Evolutionary conservation across 1,140 invertebrate genomes (phyloP).

Genomic region (Pectinophora gossypiella): DNA sequence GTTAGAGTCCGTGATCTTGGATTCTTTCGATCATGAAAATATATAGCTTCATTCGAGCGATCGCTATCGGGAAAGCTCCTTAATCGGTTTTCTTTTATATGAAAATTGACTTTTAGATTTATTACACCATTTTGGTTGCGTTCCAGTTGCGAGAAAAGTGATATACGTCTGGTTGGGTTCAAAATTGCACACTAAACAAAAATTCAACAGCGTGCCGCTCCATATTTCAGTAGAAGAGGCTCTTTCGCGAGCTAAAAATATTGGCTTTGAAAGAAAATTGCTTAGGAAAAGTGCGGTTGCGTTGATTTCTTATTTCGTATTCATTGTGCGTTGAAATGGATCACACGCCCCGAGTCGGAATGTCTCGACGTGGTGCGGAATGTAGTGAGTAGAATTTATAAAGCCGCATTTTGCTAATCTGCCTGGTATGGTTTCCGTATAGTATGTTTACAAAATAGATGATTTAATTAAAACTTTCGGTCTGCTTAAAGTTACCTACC

Average conservation of each 20-base stretch:
- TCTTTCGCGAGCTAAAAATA: constrained; percentile 47
- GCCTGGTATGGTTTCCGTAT: background rate
- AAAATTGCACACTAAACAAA: constrained; percentile 67
- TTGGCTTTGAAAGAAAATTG: constrained; percentile 66
- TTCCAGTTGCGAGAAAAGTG: constrained; percentile 54
- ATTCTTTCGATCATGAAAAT: constrained; percentile 72
- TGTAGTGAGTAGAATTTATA: constrained; percentile 16
- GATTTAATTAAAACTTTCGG: too few relatives aligned
- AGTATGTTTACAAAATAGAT: too few relatives aligned
- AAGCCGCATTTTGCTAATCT: background rate
- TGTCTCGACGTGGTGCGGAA: constrained; percentile 10
- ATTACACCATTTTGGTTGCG: constrained; percentile 66
- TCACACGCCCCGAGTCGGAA: constrained; percentile 34
- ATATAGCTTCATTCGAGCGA: constrained; percentile 71
- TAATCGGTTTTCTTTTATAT: constrained; percentile 75
- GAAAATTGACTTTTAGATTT: constrained; percentile 73
- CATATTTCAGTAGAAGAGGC: constrained; percentile 49
- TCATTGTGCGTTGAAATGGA: constrained; percentile 62
- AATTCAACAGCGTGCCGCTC: constrained; percentile 45
- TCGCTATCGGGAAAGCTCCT: constrained; percentile 70
- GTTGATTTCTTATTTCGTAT: constrained; percentile 71
- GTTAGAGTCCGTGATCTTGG: constrained; percentile 63
- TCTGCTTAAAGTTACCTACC: too few relatives aligned
- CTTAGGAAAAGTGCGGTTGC: constrained; percentile 54
- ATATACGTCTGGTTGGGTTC: constrained; percentile 51